These are phyloP conservation scores for Chrysodeixis includens DNA, from an alignment of 2,888 invertebrate species.

Conservation along the genomic window DNA sequence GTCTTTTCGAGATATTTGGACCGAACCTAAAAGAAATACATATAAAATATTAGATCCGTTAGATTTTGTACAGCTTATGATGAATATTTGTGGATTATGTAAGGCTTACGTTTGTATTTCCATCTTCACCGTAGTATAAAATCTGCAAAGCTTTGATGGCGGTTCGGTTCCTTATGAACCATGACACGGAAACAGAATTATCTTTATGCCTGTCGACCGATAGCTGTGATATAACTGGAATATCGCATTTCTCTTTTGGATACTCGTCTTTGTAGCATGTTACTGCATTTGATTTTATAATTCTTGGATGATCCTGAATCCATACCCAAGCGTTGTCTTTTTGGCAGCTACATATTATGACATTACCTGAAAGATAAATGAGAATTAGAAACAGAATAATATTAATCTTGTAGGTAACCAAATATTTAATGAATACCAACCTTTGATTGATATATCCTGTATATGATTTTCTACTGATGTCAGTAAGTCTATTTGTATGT, in stretches of 20 bases:
- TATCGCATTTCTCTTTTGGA: constrained; percentile 85
- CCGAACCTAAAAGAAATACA: constrained; percentile 75
- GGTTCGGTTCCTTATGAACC: constrained; percentile 96
- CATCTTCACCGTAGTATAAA: constrained; percentile 91
- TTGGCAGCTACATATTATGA: constrained; percentile 96
- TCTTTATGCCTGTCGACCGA: constrained; percentile 96
- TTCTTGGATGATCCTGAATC: constrained; percentile 94
- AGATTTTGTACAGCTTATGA: neutral
- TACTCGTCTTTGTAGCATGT: constrained; percentile 81
- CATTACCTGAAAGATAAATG: constrained; percentile 92
- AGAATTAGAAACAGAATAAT: neutral
- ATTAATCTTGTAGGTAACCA: neutral
- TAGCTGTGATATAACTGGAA: constrained; percentile 94
- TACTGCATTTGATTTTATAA: constrained; percentile 77
- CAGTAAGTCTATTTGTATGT: constrained; percentile 93
- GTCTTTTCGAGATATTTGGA: constrained; percentile 78
- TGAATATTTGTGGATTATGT: neutral
- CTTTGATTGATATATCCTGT: constrained; percentile 94
- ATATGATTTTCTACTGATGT: constrained; percentile 95
- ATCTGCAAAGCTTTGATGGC: constrained; percentile 95
- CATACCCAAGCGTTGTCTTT: constrained; percentile 97
- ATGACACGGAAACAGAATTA: constrained; percentile 95
- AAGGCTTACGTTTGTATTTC: constrained; percentile 71
- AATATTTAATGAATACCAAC: constrained; percentile 80
- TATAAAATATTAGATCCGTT: neutral